Evolutionary conservation across 2,113 vertebrate genomes (phyloP), one percentile per base, ranked within the genome.

Genomic region (Neodontobutis hainanensis): DNA sequence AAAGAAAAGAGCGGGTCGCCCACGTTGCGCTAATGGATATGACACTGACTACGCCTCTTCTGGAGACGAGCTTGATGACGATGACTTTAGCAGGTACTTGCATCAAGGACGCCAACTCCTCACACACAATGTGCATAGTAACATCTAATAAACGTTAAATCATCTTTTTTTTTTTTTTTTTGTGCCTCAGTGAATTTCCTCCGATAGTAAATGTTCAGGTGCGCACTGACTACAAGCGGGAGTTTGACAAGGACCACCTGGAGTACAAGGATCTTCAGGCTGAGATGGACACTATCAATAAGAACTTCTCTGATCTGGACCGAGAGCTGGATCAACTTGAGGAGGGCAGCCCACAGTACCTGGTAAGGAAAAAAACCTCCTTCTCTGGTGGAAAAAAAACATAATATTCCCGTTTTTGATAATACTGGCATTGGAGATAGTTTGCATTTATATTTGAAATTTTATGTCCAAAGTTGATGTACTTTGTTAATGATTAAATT

Each of bases 41-140:
- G 94, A 96, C 2, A 91, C 92, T 0, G 95, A 95, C 85, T 92
- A 96, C 48, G 93, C 90, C 3, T 96, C 95, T 0, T 97, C 96
- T 0, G 94, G 94, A 5, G 96, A 97, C 4, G 96, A 97, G 85
- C 89, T 96, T 77, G 94, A 94, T 5, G 93, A 96, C 36, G 72
- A 95, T 0, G 92, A 96, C 64, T 95, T 94, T 66, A 84, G 94
- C 85, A 90, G 92, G 96, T 96, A 63, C 4, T 9, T 11, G 32
- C 11, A 10, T n/a, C 15, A 44, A 19, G 15, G 19, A 46, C 8
- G 16, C 15, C 38, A 11, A 36, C 38, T 9, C 12, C 2, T 46
- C 2, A 67, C 14, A 6, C 45, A 27, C 6, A 42, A 6, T 42
- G 12, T n/a, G 4, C n/a, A 11, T 1, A 46, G 4, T 58, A 58